Evolutionary conservation across 2,888 invertebrate genomes (phyloP), one percentile per base, ranked within the genome.

Genomic region (Athalia cordata): DNA sequence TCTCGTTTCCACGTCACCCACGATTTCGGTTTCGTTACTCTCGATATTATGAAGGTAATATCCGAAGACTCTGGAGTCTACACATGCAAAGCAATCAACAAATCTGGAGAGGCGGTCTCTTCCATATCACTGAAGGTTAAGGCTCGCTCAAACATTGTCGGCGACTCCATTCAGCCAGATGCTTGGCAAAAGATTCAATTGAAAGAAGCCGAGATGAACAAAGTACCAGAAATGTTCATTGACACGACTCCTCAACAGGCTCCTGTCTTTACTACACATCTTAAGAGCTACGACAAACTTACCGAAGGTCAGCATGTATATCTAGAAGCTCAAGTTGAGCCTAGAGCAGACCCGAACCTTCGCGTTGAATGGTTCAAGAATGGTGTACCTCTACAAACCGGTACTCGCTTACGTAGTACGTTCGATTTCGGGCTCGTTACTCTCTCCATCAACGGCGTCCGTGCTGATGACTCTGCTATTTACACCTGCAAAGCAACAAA

Each of bases 391-490:
- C 92, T 97, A 15, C 96, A 96, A 79, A 96, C 96, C 79, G 97
- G 97, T 83, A 95, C 98, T 55, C 94, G 99, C 83, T 93, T 98
- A 81, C 95, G 97, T 87, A 98, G 98, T 84, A 96, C 97, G 47
- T 97, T 99, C 87, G 99, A 99, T 89, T 99, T 99, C 90, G 99
- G 99, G 68, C 93, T 98, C 80, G 99, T 99, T 0, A 97, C 98
- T 0, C 91, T 98, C 49, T 97, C 98, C 13, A 95, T 98, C 80
- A 96, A 97, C 87, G 95, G 97, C 3, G 87, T 98, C 64, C 93
- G 98, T 84, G 93, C 94, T 70, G 97, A 98, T 85, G 99, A 99
- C 91, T 97, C 97, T 3, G 99, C 98, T 5, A 95, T 98, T 84
- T 99, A 99, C 88, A 97, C 97, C 1, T 98, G 98, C 91, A 96